Conservation (phyloP, 2,888 invertebrate species). For the Malacosoma neustria region DNA sequence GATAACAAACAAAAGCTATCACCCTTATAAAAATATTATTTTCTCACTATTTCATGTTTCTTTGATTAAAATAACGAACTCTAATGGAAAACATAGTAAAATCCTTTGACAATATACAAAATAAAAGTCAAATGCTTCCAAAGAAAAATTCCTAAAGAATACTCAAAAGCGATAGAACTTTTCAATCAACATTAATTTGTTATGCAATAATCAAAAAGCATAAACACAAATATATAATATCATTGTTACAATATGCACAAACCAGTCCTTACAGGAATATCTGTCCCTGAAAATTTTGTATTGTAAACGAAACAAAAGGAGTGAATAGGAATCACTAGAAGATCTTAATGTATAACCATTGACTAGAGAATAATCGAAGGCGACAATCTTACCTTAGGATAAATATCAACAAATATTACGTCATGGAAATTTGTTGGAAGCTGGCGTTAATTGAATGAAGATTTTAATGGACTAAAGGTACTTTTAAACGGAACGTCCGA, state of each 20-base stretch:
- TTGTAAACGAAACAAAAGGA: not conserved
- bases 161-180: slow-evolving; percentile 1
- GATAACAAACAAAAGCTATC: too few relatives aligned
- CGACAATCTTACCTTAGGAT: not conserved
- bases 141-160: too few relatives aligned
- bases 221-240: not conserved
- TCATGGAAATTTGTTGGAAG: not conserved
- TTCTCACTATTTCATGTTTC: too few relatives aligned
- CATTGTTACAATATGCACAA: not conserved
- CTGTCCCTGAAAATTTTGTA: not conserved
- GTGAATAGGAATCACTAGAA: not conserved
- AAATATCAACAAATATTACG: not conserved
- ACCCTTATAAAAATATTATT: too few relatives aligned
- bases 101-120: too few relatives aligned
- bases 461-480: too few relatives aligned
- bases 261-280: not conserved
- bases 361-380: not conserved
- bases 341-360: not conserved
- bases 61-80: too few relatives aligned
- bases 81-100: too few relatives aligned
- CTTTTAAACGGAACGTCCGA: too few relatives aligned
- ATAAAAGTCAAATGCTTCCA: too few relatives aligned
- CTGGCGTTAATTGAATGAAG: not conserved
- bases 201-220: not conserved
- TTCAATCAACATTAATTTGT: not conserved